Evolutionary conservation across 1,140 invertebrate genomes (phyloP).

Genomic region (Rhagoletis zephyria): DNA sequence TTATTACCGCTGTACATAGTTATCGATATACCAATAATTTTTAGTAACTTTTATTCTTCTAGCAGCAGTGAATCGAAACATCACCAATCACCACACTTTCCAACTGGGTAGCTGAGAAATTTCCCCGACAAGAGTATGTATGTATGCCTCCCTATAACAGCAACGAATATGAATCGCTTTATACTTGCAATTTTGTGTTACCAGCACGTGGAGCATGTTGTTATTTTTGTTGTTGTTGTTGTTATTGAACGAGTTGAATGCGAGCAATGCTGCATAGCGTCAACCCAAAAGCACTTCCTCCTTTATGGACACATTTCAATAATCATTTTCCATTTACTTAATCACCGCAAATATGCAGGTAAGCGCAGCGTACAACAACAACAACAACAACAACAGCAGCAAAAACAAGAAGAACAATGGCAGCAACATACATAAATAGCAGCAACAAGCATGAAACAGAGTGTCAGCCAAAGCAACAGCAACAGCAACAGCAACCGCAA

Average conservation of each 20-base stretch:
- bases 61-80: neutral
- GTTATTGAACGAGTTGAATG: neutral
- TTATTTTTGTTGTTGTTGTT: conserved; percentile 12
- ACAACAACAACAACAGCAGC: neutral
- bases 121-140: neutral
- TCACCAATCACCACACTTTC: neutral
- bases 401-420: neutral
- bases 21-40: no score
- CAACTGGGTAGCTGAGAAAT: neutral
- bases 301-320: conserved; percentile 54
- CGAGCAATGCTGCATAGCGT: neutral
- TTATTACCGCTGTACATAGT: neutral
- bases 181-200: neutral
- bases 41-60: neutral
- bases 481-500: neutral
- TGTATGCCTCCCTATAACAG: neutral
- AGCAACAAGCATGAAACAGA: conserved; percentile 28
- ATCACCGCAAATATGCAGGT: conserved; percentile 52
- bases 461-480: neutral
- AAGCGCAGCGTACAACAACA: conserved; percentile 16
- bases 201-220: conserved; percentile 40
- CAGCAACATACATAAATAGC: conserved; percentile 1
- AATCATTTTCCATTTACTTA: conserved; percentile 53
- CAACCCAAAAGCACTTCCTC: conserved; percentile 33
- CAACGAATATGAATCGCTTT: conserved; percentile 33